Percentiles rank a stretch among this genome's conserved stretches.
Conservation (phyloP, 92 coral and sea anemone genomes). For the Actinernus sp. region DNA sequence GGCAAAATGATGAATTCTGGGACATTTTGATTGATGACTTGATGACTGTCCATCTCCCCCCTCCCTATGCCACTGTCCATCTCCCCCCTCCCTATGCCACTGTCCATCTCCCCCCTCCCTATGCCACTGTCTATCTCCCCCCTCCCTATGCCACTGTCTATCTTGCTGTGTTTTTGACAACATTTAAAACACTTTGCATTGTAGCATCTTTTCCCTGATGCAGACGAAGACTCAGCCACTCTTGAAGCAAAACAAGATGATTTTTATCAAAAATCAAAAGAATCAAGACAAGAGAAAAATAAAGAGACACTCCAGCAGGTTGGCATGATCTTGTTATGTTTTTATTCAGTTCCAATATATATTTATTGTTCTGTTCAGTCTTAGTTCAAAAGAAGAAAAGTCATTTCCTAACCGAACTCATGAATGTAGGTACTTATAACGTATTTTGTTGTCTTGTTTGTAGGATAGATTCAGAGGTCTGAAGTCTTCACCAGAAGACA, state of each 20-base stretch:
- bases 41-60: too few relatives aligned
- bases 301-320: conserved; percentile 15
- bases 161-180: too few relatives aligned
- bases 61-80: background rate
- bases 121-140: background rate
- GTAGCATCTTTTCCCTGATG: conserved; percentile 95
- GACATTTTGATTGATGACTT: too few relatives aligned
- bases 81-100: too few relatives aligned
- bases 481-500: conserved; percentile 92
- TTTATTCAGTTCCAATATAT: too few relatives aligned
- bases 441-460: background rate
- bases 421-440: background rate
- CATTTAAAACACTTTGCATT: background rate
- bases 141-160: too few relatives aligned
- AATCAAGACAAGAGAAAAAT: conserved; percentile 30
- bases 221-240: conserved; percentile 79
- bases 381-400: too few relatives aligned
- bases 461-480: conserved; percentile 92
- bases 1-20: too few relatives aligned
- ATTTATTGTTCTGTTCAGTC: too few relatives aligned
- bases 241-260: conserved; percentile 83
- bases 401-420: too few relatives aligned
- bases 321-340: conserved; percentile 33
- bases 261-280: conserved; percentile 26
- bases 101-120: too few relatives aligned